A percentile compares a stretch with the other conserved stretches of the same genome.
These are phyloP conservation scores for Parauchenoglanis punctatus DNA, from an alignment of 2,797 vertebrate genomes.

Conservation along the genomic window DNA sequence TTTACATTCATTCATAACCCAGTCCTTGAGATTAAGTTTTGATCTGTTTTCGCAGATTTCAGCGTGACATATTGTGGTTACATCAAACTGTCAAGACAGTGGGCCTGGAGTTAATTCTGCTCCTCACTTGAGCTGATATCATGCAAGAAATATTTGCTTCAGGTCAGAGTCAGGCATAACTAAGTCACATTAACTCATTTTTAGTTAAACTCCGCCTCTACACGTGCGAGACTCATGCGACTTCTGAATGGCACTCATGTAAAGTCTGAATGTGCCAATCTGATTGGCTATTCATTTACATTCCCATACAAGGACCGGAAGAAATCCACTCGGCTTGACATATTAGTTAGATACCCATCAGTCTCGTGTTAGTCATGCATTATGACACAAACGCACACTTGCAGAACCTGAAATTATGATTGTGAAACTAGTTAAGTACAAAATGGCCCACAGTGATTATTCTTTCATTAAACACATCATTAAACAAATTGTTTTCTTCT, in stretches of 20 bases:
- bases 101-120: background rate
- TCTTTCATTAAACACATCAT: slow-evolving; percentile 9
- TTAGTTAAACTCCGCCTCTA: background rate
- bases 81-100: background rate
- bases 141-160: background rate
- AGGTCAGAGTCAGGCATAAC: background rate
- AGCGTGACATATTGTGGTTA: background rate
- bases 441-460: background rate
- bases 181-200: background rate
- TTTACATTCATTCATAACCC: too few relatives aligned
- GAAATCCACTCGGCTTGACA: background rate
- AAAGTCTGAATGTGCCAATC: background rate
- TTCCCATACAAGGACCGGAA: background rate
- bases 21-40: background rate
- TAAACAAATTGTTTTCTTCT: slow-evolving; percentile 1
- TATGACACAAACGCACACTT: background rate
- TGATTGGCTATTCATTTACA: background rate
- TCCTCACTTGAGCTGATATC: too few relatives aligned
- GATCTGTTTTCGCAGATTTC: too few relatives aligned
- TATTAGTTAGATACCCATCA: background rate
- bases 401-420: background rate
- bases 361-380: background rate
- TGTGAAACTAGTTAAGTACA: background rate
- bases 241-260: background rate
- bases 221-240: background rate